These are phyloP conservation scores for Excalfactoria chinensis DNA, from an alignment of 2,113 vertebrate genomes.

Conservation along the genomic window DNA sequence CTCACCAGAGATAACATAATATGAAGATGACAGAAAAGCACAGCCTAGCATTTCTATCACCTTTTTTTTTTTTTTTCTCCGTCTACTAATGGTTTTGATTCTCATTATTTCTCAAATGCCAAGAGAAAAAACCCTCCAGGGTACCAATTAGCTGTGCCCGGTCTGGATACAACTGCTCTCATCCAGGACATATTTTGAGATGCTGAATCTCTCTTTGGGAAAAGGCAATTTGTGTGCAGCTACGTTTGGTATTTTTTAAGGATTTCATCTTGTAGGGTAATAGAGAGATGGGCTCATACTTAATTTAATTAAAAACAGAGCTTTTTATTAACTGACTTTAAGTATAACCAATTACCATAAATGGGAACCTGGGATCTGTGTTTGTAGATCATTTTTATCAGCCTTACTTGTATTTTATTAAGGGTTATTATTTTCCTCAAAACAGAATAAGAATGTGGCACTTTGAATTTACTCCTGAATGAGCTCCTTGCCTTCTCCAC, in stretches of 20 bases:
- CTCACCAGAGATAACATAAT: conserved; percentile 51
- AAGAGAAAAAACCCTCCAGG: conserved; percentile 64
- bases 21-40: conserved; percentile 38
- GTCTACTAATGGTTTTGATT: conserved; percentile 58
- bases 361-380: conserved; percentile 32
- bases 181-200: conserved; percentile 54
- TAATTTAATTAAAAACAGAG: conserved; percentile 71
- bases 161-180: conserved; percentile 24
- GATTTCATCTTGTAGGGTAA: conserved; percentile 31
- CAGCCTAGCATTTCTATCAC: conserved; percentile 15
- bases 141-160: conserved; percentile 73
- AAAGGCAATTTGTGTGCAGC: conserved; percentile 78
- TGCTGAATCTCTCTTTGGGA: conserved; percentile 69
- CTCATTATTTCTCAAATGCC: conserved; percentile 74
- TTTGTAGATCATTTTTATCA: conserved; percentile 12
- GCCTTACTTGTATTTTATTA: conserved; percentile 6
- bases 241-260: conserved; percentile 65
- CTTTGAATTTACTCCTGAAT: conserved; percentile 25
- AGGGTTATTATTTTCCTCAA: neutral
- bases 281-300: conserved; percentile 14
- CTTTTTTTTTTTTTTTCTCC: conserved; percentile 27
- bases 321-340: conserved; percentile 60
- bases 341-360: conserved; percentile 27
- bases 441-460: neutral
- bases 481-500: conserved; percentile 11